Conservation (phyloP, 1,140 invertebrate genomes). For the Microplitis mediator region DNA sequence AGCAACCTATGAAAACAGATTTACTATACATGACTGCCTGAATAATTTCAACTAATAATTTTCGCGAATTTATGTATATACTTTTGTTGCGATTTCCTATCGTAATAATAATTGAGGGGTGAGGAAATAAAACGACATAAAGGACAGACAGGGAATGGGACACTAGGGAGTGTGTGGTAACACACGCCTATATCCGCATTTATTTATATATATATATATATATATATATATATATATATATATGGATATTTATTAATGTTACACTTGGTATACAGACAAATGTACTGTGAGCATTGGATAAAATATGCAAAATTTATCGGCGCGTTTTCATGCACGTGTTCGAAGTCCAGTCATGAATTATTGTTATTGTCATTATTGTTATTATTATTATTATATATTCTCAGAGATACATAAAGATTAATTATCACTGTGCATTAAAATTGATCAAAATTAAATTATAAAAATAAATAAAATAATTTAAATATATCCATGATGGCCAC, state of each 20-base stretch:
- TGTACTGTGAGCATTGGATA: conserved; percentile 42
- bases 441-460: too few species aligned
- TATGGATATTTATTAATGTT: background rate
- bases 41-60: conserved; percentile 1
- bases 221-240: background rate
- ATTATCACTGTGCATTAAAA: background rate
- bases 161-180: too few species aligned
- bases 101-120: conserved; percentile 14
- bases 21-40: background rate
- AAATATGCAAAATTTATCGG: conserved; percentile 51
- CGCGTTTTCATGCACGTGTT: conserved; percentile 11
- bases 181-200: background rate
- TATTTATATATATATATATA: background rate
- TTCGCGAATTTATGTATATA: background rate
- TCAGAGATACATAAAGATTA: conserved; percentile 3
- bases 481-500: too few species aligned
- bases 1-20: background rate
- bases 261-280: background rate
- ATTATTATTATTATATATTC: background rate
- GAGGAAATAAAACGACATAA: background rate
- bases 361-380: conserved; percentile 17
- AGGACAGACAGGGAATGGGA: background rate
- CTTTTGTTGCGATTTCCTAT: conserved; percentile 7
- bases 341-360: conserved; percentile 7
- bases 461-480: background rate